Evolutionary conservation across 1,140 invertebrate genomes (phyloP).

Genomic region (Panagrolaimus sp.): DNA sequence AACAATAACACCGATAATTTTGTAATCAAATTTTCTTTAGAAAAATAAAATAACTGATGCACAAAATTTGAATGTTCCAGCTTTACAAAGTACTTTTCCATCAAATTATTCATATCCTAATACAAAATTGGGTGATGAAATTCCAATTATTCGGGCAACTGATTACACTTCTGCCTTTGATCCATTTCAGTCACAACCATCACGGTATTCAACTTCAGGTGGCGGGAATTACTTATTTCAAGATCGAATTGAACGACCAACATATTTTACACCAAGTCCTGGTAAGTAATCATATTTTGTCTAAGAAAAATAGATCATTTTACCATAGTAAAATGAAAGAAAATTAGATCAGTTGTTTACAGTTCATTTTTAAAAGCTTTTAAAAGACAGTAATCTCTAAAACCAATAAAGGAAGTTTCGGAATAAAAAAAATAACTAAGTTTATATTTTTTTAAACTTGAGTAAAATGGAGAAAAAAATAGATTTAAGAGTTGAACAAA

Average conservation of each 20-base stretch:
- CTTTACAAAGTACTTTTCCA: conserved; percentile 11
- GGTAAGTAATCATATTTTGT: conserved; percentile 19
- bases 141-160: conserved; percentile 9
- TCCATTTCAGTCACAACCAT: conserved; percentile 15
- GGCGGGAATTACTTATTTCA: conserved; percentile 14
- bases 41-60: neutral
- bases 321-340: neutral
- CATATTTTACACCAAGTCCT: conserved; percentile 31
- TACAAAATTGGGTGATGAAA: conserved; percentile 1
- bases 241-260: conserved; percentile 30
- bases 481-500: too few species aligned
- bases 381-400: neutral
- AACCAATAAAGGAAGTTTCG: too few species aligned
- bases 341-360: neutral
- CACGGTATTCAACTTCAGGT: conserved; percentile 21
- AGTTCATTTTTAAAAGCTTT: conserved; percentile 5
- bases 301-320: neutral
- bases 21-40: conserved; percentile 17
- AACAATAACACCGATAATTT: conserved; percentile 18
- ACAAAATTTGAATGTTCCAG: conserved; percentile 14
- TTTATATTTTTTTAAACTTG: too few species aligned
- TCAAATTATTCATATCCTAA: neutral
- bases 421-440: too few species aligned
- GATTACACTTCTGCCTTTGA: conserved; percentile 12
- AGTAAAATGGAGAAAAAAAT: too few species aligned